Conservation (phyloP, 2,797 vertebrate species). For the Bufotes viridis region DNA sequence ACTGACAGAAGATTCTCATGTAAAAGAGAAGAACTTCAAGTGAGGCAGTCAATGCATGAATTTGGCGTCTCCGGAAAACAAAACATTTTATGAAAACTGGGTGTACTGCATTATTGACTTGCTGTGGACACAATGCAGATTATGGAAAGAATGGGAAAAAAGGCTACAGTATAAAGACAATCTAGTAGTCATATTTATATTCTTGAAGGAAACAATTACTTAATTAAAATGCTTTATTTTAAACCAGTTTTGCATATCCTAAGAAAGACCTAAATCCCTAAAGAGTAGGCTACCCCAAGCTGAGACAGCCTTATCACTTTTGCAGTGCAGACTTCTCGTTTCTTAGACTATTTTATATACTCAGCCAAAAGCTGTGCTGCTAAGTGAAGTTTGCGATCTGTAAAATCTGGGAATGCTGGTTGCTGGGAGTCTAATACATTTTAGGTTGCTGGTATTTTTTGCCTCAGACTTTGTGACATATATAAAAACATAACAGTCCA, state of each 20-base stretch:
- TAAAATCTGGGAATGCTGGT: too few species aligned
- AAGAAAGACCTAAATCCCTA: too few species aligned
- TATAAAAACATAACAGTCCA: too few species aligned
- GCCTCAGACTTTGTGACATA: too few species aligned
- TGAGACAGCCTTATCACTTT: too few species aligned
- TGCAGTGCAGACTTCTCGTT: too few species aligned
- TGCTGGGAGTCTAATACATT: too few species aligned
- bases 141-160: background rate
- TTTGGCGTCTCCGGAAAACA: slow-evolving; percentile 17
- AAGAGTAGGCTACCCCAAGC: too few species aligned
- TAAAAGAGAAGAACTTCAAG: slow-evolving; percentile 27
- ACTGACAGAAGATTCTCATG: slow-evolving; percentile 39
- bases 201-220: background rate
- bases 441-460: too few species aligned
- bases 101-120: slow-evolving; percentile 11
- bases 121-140: background rate
- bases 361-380: too few species aligned
- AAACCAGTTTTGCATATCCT: background rate
- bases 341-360: too few species aligned
- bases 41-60: slow-evolving; percentile 9
- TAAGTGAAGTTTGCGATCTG: too few species aligned
- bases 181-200: background rate
- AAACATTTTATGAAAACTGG: background rate
- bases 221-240: background rate
- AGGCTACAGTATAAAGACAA: background rate